Conservation (phyloP, 64 coral and sea anemone species). For the Astreopora myriophthalma region DNA sequence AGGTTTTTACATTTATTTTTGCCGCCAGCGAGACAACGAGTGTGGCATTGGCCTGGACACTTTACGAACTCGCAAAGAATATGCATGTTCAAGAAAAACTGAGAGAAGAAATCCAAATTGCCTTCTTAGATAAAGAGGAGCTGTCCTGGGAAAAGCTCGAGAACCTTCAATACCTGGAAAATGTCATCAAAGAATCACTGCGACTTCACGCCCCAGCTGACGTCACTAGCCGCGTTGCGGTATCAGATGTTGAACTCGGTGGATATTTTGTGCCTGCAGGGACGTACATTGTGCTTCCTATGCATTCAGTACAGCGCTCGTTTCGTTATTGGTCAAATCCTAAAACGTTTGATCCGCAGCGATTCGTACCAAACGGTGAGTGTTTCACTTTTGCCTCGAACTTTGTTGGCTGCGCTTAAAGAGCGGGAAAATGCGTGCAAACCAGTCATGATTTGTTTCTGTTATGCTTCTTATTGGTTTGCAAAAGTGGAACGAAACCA, state of each 20-base stretch:
- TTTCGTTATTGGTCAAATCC: conserved; percentile 67
- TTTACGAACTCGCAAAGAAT: conserved; percentile 68
- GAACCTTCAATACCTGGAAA: conserved; percentile 58
- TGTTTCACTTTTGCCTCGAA: not conserved
- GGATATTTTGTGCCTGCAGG: conserved; percentile 67
- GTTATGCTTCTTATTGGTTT: no score
- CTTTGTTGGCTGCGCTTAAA: no score
- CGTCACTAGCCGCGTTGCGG: not conserved
- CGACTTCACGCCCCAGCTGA: conserved; percentile 66
- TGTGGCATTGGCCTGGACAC: conserved; percentile 73
- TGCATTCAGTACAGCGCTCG: conserved; percentile 28
- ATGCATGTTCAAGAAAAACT: conserved; percentile 57
- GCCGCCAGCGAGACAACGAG: conserved; percentile 73
- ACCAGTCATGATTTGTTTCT: no score
- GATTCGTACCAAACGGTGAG: conserved; percentile 86
- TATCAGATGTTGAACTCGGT: conserved; percentile 26
- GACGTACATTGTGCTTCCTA: conserved; percentile 2
- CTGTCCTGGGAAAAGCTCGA: conserved; percentile 47
- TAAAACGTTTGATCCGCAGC: conserved; percentile 51
- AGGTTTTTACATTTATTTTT: conserved; percentile 51
- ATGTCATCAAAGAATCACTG: conserved; percentile 73
- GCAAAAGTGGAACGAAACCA: no score
- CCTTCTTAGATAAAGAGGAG: not conserved
- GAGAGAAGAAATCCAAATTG: conserved; percentile 10
- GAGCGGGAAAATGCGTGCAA: no score